phyloP scores from a whole-genome alignment of 35 echinoderm and acorn worm genomes.

The Stichopus chloronotus region DNA sequence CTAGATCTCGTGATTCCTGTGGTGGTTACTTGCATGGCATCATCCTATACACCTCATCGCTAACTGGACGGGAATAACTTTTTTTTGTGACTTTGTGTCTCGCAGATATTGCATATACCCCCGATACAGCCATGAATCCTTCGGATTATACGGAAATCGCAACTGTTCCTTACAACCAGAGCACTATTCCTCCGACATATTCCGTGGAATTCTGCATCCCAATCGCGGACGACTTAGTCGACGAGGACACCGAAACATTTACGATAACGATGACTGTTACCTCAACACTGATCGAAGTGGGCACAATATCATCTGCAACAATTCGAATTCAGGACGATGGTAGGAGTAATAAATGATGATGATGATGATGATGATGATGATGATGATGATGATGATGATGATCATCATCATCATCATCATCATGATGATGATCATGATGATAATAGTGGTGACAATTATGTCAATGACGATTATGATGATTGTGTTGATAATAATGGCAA shows the following conservation, averaged over 20 bases:
- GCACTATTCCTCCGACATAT: neutral
- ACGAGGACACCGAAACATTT: neutral
- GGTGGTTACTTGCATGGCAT: neutral
- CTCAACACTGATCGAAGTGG: neutral
- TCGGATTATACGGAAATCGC: neutral
- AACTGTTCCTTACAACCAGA: neutral
- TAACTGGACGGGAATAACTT: neutral
- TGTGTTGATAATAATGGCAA: neutral
- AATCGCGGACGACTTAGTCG: neutral
- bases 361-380: neutral
- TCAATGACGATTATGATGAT: neutral
- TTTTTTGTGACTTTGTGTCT: neutral
- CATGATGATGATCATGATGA: too few species aligned
- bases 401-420: neutral
- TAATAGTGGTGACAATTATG: too few species aligned
- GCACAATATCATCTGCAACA: neutral
- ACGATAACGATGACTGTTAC: neutral
- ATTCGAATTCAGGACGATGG: neutral
- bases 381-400: neutral
- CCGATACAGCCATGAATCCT: neutral
- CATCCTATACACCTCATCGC: too few species aligned
- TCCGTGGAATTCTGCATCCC: neutral
- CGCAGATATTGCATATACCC: neutral
- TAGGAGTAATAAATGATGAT: neutral
- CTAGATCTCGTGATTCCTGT: neutral